Base-by-base conservation (phyloP, 2,888 invertebrate species). In the Trachelus iudaicus region DNA sequence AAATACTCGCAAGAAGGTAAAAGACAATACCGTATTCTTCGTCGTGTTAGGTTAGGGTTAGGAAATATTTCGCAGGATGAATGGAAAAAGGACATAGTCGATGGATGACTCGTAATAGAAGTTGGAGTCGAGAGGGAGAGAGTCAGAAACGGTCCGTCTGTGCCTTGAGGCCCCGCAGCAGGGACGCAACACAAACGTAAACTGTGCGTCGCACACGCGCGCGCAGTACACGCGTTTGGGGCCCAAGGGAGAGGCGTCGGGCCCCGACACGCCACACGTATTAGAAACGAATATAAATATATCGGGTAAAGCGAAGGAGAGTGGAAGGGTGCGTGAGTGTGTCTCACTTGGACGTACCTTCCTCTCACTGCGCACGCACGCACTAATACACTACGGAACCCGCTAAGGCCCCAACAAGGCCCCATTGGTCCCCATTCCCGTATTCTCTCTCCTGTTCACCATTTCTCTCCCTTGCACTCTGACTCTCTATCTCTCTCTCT, bases 221-320 rank as follows among this genome's bases (percentile, higher is more conserved):
- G 73, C 75, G 34, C 34, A 23, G 73, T 15, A 73, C 75, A 79
- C 76, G 34, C 82, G 81, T 83, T 69, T 79, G 73, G 33, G 76
- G 76, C 56, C 37, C 75, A 23, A 56, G 56, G 80, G 73, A 69
- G 75, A 85, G 84, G 86, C 83, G 85, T 83, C 80, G 81, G 82
- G 80, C 79, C 83, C 80, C 85, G 83, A 84, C 86, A 84, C 86
- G 83, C 83, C 84, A 82, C 86, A 83, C 86, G 85, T 89, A 89
- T 89, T 89, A 89, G 89, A 88, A 89, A 86, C 87, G 86, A 88
- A 89, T 89, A 89, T 87, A 89, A 88, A 89, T 89, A 88, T 89
- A 89, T 89, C 86, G 87, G 83, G 81, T 81, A 80, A 78, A 77
- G 79, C 74, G 73, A 15, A 69, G 76, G 75, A 73, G 80, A 73